Conservation (phyloP, 2,797 vertebrate species). For the Trematomus bernacchii region DNA sequence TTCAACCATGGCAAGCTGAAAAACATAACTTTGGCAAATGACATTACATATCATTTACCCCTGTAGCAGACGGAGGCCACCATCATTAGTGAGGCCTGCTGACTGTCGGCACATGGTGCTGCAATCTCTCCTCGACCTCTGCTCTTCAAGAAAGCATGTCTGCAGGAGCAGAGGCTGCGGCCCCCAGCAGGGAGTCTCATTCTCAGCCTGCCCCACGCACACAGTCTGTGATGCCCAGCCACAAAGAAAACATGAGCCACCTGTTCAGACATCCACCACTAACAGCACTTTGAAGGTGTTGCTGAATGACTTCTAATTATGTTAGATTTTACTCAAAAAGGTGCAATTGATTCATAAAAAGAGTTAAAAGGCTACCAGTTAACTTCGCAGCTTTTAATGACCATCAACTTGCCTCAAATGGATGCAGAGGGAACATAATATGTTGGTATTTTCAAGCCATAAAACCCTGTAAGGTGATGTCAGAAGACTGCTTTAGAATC, state of each 20-base stretch:
- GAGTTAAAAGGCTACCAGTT: neutral
- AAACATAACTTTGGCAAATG: neutral
- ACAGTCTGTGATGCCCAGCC: neutral
- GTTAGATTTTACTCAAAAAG: neutral
- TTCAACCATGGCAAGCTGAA: neutral
- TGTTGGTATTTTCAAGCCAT: too few relatives aligned
- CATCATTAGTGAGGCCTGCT: neutral
- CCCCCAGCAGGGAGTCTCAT: constrained; percentile 45
- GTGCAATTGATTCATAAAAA: neutral
- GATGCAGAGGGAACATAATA: neutral
- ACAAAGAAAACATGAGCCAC: constrained; percentile 16
- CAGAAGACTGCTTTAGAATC: too few relatives aligned
- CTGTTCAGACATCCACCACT: constrained; percentile 4
- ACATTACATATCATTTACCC: too few relatives aligned
- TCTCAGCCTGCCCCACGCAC: neutral
- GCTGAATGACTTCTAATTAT: neutral
- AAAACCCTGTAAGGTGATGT: too few relatives aligned
- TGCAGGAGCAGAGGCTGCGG: neutral
- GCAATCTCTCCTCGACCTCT: neutral
- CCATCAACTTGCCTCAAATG: neutral
- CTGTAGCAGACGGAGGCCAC: neutral
- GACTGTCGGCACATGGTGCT: neutral
- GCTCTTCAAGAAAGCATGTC: constrained; percentile 39
- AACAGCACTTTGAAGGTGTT: neutral
- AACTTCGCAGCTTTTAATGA: neutral